Conservation (phyloP, 2,113 vertebrate genomes). For the Condylura cristata region DNA sequence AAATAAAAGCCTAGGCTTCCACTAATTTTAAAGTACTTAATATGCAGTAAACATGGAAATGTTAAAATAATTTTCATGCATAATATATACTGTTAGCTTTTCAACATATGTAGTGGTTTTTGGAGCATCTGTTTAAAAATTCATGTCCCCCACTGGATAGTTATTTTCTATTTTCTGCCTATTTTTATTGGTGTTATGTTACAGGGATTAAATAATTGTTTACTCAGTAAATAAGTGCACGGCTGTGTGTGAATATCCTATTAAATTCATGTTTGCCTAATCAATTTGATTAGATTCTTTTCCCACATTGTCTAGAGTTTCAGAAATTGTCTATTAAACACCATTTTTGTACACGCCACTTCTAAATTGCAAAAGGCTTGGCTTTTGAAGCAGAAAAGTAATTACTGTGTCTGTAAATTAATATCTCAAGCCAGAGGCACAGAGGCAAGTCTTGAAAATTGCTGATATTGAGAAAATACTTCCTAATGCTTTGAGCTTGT, state of each 20-base stretch:
- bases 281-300: background rate
- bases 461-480: constrained; percentile 5
- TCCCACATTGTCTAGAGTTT: background rate
- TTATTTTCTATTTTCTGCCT: constrained; percentile 10
- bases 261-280: background rate
- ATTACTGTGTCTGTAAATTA: background rate
- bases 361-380: background rate
- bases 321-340: constrained; percentile 11
- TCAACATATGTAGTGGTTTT: constrained; percentile 19
- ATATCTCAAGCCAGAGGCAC: background rate
- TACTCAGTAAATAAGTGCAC: background rate
- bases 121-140: background rate
- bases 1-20: no score
- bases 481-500: background rate
- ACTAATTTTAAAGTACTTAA: constrained; percentile 73
- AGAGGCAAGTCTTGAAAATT: constrained; percentile 24
- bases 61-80: constrained; percentile 44
- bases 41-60: constrained; percentile 62
- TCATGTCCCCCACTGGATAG: background rate
- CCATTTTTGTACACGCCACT: background rate
- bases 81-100: constrained; percentile 18
- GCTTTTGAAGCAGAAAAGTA: background rate
- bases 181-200: background rate
- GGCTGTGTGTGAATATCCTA: background rate
- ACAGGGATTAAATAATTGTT: background rate